Base-by-base conservation (phyloP, 2,888 invertebrate species). In the Scaptomyza parva region DNA sequence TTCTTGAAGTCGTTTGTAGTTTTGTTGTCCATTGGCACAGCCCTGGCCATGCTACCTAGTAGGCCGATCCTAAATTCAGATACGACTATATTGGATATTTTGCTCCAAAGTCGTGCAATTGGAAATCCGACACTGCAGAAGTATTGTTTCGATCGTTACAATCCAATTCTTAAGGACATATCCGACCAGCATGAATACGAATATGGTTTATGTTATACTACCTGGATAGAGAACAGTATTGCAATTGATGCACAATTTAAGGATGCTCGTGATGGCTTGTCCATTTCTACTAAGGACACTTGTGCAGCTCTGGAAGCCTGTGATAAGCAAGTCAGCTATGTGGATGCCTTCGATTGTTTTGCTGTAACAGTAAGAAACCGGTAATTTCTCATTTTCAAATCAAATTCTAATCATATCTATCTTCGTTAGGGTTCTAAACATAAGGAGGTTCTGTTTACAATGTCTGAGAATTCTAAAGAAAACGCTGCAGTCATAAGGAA, bases 91-190 rank as follows among this genome's bases (percentile, higher is more conserved):
- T 2, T 79, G 9, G 45, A 74, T 12, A 18, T 70, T 20, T 53
- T 79, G 67, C 20, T 76, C n/a, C 18, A 26, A 8, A n/a, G 61
- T 4, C 44, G 45, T 0, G 40, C 26, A 17, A 9, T 14, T 9
- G 17, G 24, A 1, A 53, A 61, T 7, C 43, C 58, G 0, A 40
- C 12, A 2, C 11, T 64, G n/a, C 37, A 51, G 9, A 26, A 59
- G 11, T 66, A 71, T 17, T 76, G 76, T 17, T 76, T 75, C 47
- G 33, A 50, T 7, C 58, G 63, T 3, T 76, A 76, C 24, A 7
- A 61, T 14, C 76, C 76, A 0, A n/a, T 58, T 2, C 14, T 76
- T 4, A 71, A 71, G 44, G 28, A 17, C 1, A 30, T 58, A n/a
- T 7, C 45, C 7, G 66, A 51, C 3, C 11, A 53, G 18, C 69